Conservation (phyloP, 2,888 invertebrate species). For the Achlya flavicornis region DNA sequence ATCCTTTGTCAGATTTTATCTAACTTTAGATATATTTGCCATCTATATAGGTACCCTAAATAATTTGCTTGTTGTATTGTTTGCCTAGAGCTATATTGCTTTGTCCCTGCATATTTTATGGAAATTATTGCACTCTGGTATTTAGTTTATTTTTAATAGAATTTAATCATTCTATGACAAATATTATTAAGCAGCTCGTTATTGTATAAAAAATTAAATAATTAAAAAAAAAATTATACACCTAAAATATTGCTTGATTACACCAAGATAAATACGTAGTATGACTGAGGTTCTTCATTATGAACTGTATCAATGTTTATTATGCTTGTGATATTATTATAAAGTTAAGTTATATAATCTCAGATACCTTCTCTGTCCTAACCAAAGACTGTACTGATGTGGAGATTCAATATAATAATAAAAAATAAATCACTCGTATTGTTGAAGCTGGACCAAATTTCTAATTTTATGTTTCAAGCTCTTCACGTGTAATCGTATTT, state of each 20-base stretch:
- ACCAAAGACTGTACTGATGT: conserved; percentile 80
- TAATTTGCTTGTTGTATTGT: conserved; percentile 18
- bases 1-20: conserved; percentile 65
- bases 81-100: conserved; percentile 22
- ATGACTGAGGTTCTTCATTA: conserved; percentile 48
- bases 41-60: conserved; percentile 38
- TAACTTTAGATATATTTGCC: conserved; percentile 49
- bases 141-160: conserved; percentile 41
- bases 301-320: conserved; percentile 56
- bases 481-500: conserved; percentile 20
- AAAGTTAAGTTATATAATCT: conserved; percentile 72
- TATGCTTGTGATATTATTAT: conserved; percentile 80
- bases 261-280: conserved; percentile 21
- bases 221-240: neutral
- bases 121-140: conserved; percentile 50
- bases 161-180: conserved; percentile 27
- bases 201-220: neutral
- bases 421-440: conserved; percentile 52
- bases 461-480: conserved; percentile 45
- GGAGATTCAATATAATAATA: conserved; percentile 61
- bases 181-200: neutral
- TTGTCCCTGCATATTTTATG: conserved; percentile 22
- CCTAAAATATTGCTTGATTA: conserved; percentile 21
- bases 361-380: conserved; percentile 75
- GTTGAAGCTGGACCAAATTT: conserved; percentile 80